phyloP scores from a whole-genome alignment of 2,888 invertebrate genomes.

The Proisotoma minuta region DNA sequence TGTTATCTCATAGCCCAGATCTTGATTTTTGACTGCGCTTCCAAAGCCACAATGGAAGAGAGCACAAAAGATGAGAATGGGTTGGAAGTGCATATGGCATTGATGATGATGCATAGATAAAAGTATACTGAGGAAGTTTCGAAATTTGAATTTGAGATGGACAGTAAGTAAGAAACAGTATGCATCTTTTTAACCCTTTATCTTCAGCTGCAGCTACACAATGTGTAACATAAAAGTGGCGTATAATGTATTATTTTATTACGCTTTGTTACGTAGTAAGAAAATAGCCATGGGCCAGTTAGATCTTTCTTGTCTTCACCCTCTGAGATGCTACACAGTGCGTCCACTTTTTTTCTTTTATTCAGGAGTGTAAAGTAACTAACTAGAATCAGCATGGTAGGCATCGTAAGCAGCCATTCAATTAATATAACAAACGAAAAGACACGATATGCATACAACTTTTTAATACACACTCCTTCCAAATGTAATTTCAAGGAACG shows the following conservation, averaged over 20 bases:
- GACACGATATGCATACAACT: slow-evolving; percentile 1
- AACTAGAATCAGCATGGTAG: neutral
- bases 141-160: too few relatives aligned
- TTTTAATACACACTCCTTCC: neutral
- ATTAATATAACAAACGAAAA: slow-evolving; percentile 17
- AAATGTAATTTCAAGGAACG: too few relatives aligned
- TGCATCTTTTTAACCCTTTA: neutral
- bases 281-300: slow-evolving; percentile 1
- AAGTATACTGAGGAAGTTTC: neutral
- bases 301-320: neutral
- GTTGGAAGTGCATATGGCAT: neutral
- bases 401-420: slow-evolving; percentile 4
- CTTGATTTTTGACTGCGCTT: neutral
- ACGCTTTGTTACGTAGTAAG: too few relatives aligned
- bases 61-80: neutral
- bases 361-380: neutral
- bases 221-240: neutral
- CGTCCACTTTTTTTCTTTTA: neutral
- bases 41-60: neutral
- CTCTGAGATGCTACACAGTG: too few relatives aligned
- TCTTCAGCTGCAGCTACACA: neutral
- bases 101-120: neutral
- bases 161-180: too few relatives aligned
- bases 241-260: neutral
- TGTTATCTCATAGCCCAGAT: neutral